Evolutionary conservation across 2,888 invertebrate species (phyloP), one percentile per base, ranked within the genome.

Genomic region (Drosophila rellima): DNA sequence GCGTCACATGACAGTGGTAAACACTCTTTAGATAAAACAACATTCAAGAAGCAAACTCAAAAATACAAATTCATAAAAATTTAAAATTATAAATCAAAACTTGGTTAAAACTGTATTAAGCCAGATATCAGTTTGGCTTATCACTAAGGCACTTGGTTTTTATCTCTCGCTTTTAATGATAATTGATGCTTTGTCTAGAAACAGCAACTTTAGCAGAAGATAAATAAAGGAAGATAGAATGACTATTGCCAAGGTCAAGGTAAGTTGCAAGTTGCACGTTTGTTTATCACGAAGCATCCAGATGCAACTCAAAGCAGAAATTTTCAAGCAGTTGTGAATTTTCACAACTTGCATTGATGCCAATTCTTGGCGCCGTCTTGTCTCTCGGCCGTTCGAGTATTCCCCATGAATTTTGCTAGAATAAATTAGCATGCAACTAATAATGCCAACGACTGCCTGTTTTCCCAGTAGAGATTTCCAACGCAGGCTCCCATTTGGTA

Each of bases 361-460:
- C 37, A 18, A 39, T 26, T 52, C 15, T 40, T 68, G 85, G 88
- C 88, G 82, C 83, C 76, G 20, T 18, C 10, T 8, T 40, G 74
- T 74, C 74, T 72, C 52, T 48, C 26, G 51, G 10, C 20, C 60
- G 61, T n/a, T n/a, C n/a, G 11, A 31, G 5, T 52, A 59, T 54
- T 64, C 62, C 64, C 15, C 20, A 20, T 35, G 29, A 33, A 42
- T 44, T 47, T 73, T 73, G 62, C 67, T 62, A 47, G 62, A 68
- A 82, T 79, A 79, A 84, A 82, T 87, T 86, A 83, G 88, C 82
- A 70, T 88, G 88, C 82, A 76, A 76, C 70, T 88, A 88, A 82
- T 88, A 85, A 71, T 65, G 42, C 31, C 47, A 26, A 39, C 35
- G 55, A 50, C 39, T 54, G 29, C 44, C 50, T 39, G 51, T 33